These are phyloP conservation scores for Megaceryle maxima DNA, from an alignment of 2,113 vertebrate species.

Conservation along the genomic window DNA sequence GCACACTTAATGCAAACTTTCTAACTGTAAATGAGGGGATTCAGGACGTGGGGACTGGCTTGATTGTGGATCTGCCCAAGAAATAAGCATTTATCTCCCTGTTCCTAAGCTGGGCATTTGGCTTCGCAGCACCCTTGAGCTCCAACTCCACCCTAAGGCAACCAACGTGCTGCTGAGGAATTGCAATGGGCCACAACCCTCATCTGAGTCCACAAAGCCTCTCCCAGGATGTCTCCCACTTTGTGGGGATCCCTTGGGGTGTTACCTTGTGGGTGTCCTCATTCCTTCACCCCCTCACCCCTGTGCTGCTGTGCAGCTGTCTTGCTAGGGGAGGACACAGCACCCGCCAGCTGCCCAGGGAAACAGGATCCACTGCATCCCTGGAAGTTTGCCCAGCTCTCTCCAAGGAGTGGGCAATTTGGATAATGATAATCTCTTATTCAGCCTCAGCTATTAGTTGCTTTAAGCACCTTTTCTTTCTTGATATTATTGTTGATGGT, in stretches of 20 bases:
- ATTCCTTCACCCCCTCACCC: neutral
- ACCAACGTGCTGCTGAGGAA: neutral
- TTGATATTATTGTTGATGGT: accelerated
- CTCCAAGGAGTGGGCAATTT: neutral
- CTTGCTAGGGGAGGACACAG: neutral
- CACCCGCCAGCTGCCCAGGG: neutral
- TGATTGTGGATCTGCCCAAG: neutral
- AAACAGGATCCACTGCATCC: neutral
- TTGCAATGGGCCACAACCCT: neutral
- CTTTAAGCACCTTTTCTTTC: neutral
- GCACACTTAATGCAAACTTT: neutral
- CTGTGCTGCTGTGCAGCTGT: accelerated
- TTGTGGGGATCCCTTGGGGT: neutral
- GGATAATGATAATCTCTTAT: neutral
- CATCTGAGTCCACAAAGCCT: neutral
- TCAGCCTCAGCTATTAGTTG: neutral
- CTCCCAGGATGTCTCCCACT: neutral
- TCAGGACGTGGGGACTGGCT: neutral
- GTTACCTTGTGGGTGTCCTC: accelerated
- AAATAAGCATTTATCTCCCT: neutral
- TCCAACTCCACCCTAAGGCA: neutral
- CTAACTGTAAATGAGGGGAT: neutral
- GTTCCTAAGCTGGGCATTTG: neutral
- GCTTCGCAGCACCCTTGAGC: neutral
- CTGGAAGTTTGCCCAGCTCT: neutral